phyloP scores from a whole-genome alignment of 2,797 vertebrate species.

The Chelidonichthys spinosus region DNA sequence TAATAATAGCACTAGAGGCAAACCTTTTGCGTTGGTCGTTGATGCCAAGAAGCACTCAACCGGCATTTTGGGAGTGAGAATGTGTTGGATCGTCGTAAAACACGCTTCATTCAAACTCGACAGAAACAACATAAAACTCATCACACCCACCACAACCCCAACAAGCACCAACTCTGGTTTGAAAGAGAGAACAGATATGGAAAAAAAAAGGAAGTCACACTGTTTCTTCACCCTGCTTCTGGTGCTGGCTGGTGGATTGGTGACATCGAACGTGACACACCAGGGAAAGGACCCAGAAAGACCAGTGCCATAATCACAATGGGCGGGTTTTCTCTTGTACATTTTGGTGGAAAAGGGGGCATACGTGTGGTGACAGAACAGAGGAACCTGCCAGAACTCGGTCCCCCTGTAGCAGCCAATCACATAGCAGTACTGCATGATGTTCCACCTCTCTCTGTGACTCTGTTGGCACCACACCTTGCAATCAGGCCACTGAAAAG shows the following conservation, averaged over 20 bases:
- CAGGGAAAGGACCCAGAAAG: not conserved
- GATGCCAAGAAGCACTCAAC: too few relatives aligned
- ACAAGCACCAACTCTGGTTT: too few relatives aligned
- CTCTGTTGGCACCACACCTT: slow-evolving; percentile 53
- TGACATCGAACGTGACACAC: not conserved
- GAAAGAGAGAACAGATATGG: too few relatives aligned
- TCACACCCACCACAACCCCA: too few relatives aligned
- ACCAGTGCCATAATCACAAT: not conserved
- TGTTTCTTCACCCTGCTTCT: not conserved
- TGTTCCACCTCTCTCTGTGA: slow-evolving; percentile 20
- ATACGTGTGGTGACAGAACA: not conserved
- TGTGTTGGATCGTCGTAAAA: not conserved
- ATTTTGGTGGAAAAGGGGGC: too few relatives aligned
- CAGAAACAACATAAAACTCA: too few relatives aligned
- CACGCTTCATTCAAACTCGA: not conserved
- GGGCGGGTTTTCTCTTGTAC: not conserved
- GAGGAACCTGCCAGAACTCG: not conserved
- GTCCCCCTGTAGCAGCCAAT: slow-evolving; percentile 35
- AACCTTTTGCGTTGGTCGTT: too few relatives aligned
- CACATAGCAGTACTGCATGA: not conserved
- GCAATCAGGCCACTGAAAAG: slow-evolving; percentile 60
- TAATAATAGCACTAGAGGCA: too few relatives aligned
- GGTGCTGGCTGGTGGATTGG: not conserved
- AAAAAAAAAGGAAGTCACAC: not conserved
- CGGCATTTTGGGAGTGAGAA: too few relatives aligned